These are phyloP conservation scores for Asteroscopus sphinx DNA, from an alignment of 2,888 invertebrate genomes.

Conservation along the genomic window DNA sequence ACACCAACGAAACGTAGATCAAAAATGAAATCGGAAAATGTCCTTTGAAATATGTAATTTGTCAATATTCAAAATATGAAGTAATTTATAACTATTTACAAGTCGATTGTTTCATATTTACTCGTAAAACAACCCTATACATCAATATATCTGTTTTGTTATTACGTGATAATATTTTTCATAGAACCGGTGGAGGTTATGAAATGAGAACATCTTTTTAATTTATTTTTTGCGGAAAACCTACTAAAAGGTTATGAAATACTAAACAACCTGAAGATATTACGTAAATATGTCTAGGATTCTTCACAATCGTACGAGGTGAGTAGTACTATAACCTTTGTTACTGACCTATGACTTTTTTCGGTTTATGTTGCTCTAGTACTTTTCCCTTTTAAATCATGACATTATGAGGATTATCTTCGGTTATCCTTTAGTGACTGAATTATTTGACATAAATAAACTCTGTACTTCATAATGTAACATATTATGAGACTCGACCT, in stretches of 20 bases:
- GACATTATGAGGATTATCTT: background rate
- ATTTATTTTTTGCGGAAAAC: conserved; percentile 60
- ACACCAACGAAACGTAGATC: conserved; percentile 50
- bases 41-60: conserved; percentile 72
- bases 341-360: conserved; percentile 38
- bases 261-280: conserved; percentile 69
- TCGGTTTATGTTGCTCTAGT: conserved; percentile 15
- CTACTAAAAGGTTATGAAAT: conserved; percentile 74
- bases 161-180: conserved; percentile 66
- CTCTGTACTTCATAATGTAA: conserved; percentile 5
- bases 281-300: conserved; percentile 85
- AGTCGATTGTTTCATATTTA: conserved; percentile 83
- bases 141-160: conserved; percentile 62
- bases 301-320: conserved; percentile 85
- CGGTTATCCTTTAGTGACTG: too few relatives aligned
- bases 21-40: conserved; percentile 67
- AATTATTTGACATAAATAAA: background rate
- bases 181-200: conserved; percentile 83
- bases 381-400: conserved; percentile 7
- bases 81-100: conserved; percentile 83
- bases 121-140: conserved; percentile 64
- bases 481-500: conserved; percentile 35
- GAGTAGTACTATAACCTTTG: conserved; percentile 44
- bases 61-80: conserved; percentile 81
- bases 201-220: conserved; percentile 67